Base-by-base conservation (phyloP, 2,797 vertebrate species). In the Sardinella longiceps region DNA sequence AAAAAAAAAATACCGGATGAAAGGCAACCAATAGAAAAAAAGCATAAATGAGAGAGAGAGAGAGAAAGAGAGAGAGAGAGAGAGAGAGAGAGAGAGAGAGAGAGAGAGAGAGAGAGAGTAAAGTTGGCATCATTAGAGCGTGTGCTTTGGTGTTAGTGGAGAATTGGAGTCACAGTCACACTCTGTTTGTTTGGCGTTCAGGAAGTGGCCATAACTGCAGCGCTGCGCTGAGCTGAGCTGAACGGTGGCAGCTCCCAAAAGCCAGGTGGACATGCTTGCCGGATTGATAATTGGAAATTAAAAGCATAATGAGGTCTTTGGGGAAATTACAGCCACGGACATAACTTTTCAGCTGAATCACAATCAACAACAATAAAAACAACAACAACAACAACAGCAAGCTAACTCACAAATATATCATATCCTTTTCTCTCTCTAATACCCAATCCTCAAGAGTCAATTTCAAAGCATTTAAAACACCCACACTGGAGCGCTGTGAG, bases 221-320 rank as follows among this genome's bases (percentile, higher is more conserved):
- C 28, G 81, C 33, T 2, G 84, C 82, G 84, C 66, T 45, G 43
- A 45, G 81, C 33, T 5, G 85, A 83, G 84, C 70, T 5, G 85
- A 83, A 83, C 70, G 20, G 18, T 15, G 15, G 33, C 12, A 37
- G 33, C 4, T 28, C 14, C 33, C 5, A 2, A 3, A 88, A 90
- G 91, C 90, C 91, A 94, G 91, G 89, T 93, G 90, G 86, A 87
- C 89, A 91, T 88, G 89, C 94, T 92, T 92, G 92, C 94, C 91
- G 93, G 92, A 87, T 87, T 89, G 94, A 92, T 94, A 91, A 95
- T 92, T 92, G 88, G 87, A 92, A 92, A 94, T 94, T 91, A 95
- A 93, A 86, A 88, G 85, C 90, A 92, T 94, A 93, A 94, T 95
- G 91, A 94, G 93, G 87, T 92, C 93, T 92, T 88, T 81, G 51